Evolutionary conservation across 2,113 vertebrate species (phyloP).

Genomic region (Uropsilus gracilis): DNA sequence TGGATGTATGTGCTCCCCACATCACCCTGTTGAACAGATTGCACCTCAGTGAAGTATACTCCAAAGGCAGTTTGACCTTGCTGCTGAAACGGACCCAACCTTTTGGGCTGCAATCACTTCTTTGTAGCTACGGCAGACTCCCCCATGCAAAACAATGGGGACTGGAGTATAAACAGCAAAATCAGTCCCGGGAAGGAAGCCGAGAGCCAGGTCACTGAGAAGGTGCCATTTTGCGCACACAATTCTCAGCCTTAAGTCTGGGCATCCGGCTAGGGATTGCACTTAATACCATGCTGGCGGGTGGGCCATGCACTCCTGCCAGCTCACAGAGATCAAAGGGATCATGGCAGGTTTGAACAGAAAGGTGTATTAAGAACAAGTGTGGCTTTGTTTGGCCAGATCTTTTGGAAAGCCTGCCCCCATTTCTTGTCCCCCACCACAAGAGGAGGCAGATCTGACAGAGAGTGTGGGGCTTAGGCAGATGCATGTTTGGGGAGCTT

Average conservation of each 20-base stretch:
- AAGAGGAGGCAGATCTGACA: neutral
- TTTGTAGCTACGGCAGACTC: neutral
- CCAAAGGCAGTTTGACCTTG: neutral
- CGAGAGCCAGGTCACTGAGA: neutral
- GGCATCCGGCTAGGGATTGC: neutral
- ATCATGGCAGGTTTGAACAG: neutral
- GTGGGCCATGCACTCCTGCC: neutral
- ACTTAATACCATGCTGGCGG: neutral
- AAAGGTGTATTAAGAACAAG: conserved; percentile 29
- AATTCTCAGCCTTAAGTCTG: neutral
- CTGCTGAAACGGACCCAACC: neutral
- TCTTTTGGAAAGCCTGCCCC: neutral
- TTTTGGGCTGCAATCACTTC: neutral
- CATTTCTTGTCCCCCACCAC: too few relatives aligned
- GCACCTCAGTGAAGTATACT: rapidly evolving
- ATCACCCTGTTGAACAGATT: neutral
- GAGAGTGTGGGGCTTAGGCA: rapidly evolving
- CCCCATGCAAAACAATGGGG: neutral
- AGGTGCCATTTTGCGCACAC: neutral
- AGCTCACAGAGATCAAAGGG: neutral
- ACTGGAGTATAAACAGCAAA: neutral
- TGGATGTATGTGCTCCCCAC: neutral
- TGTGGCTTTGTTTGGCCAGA: neutral
- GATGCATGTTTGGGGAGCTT: rapidly evolving
- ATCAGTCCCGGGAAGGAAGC: neutral